Percentiles rank a stretch among this genome's conserved stretches.
phyloP scores from a whole-genome alignment of 2,888 invertebrate species.

The Pharmacophagus antenor region DNA sequence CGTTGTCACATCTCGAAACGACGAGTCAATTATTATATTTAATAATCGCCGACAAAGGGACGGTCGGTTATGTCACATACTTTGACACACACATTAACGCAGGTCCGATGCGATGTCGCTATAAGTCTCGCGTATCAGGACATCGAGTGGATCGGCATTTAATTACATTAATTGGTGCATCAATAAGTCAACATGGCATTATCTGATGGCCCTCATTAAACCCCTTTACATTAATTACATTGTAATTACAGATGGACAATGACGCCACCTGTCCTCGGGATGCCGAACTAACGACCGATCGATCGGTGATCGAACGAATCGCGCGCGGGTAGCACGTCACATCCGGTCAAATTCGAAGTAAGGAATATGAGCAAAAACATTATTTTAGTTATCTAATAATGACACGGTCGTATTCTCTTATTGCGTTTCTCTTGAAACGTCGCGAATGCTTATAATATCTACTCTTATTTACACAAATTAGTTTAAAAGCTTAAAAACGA shows the following conservation, averaged over 20 bases:
- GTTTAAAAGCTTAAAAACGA: no score
- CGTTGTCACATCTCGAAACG: neutral
- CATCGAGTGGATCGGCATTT: constrained; percentile 43
- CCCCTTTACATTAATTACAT: constrained; percentile 73
- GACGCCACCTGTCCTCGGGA: constrained; percentile 67
- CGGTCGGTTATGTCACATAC: constrained; percentile 9
- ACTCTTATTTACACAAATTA: no score
- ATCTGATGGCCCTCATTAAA: constrained; percentile 71
- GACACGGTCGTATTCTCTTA: neutral
- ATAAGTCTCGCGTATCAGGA: constrained; percentile 39
- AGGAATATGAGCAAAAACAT: constrained; percentile 28
- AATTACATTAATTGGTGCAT: constrained; percentile 69
- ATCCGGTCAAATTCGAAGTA: constrained; percentile 30
- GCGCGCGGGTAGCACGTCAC: constrained; percentile 13
- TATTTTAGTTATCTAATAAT: constrained; percentile 13
- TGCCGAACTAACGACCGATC: constrained; percentile 61
- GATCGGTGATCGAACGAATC: constrained; percentile 39
- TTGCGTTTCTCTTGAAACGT: neutral
- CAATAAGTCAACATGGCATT: constrained; percentile 57
- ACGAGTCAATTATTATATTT: neutral
- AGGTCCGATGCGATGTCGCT: constrained; percentile 34
- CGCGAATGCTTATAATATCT: no score
- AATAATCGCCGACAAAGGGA: neutral
- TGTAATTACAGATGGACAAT: constrained; percentile 70
- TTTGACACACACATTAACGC: constrained; percentile 13